A percentile compares a stretch with the other conserved stretches of the same genome.
Evolutionary conservation across 2,888 invertebrate species (phyloP).

Genomic region (Ornithoptera priamus): DNA sequence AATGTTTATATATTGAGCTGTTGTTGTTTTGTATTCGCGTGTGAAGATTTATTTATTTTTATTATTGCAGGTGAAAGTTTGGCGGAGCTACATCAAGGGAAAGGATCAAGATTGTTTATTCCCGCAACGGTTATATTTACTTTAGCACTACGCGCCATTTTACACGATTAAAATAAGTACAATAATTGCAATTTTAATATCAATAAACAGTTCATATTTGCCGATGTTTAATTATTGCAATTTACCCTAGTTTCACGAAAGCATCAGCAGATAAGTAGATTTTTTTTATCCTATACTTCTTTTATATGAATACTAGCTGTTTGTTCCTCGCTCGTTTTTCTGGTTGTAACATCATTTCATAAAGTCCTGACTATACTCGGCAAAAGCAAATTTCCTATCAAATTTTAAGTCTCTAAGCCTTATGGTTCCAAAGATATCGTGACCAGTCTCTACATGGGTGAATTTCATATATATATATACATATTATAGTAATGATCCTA

Average conservation of each 20-base stretch:
- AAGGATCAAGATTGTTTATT: slow-evolving; percentile 36
- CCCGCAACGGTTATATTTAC: slow-evolving; percentile 38
- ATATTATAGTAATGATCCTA: too few relatives aligned
- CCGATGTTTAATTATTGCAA: slow-evolving; percentile 28
- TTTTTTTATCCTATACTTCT: too few relatives aligned
- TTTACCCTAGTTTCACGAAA: neutral
- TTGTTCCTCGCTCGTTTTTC: too few relatives aligned
- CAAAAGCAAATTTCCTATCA: too few relatives aligned
- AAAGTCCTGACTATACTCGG: too few relatives aligned
- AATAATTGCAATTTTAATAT: slow-evolving; percentile 50
- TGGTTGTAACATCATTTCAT: too few relatives aligned
- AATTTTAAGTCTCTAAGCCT: too few relatives aligned
- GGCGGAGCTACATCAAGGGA: slow-evolving; percentile 71
- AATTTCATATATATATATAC: too few relatives aligned
- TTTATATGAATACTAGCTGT: too few relatives aligned
- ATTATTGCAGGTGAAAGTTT: slow-evolving; percentile 64
- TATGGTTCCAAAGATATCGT: too few relatives aligned
- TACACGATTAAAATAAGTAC: slow-evolving; percentile 44
- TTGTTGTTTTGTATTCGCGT: neutral
- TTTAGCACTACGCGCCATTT: slow-evolving; percentile 51
- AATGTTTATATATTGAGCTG: neutral
- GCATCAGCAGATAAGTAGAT: too few relatives aligned
- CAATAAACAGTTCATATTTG: slow-evolving; percentile 72
- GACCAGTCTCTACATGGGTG: too few relatives aligned
- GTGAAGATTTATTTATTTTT: slow-evolving; percentile 10